phyloP scores from a whole-genome alignment of 2,113 vertebrate genomes.

The Emydura subglobosa region DNA sequence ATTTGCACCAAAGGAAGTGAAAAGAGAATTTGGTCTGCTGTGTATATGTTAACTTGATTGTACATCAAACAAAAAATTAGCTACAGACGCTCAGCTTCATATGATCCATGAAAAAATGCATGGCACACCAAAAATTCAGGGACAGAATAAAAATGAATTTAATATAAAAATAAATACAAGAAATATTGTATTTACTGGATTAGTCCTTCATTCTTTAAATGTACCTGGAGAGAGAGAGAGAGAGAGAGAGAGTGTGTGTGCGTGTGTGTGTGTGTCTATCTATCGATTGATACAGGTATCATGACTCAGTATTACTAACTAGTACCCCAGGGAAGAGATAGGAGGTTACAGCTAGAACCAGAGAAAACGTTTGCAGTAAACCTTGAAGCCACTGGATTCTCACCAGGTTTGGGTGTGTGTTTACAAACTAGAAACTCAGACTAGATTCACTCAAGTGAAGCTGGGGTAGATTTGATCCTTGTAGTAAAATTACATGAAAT shows the following conservation, averaged over 20 bases:
- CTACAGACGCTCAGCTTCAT: neutral
- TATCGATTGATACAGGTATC: neutral
- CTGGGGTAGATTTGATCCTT: neutral
- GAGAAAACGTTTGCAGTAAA: rapidly evolving
- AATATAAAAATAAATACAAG: neutral
- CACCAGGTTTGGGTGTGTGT: rapidly evolving
- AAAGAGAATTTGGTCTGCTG: neutral
- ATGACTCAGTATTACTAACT: rapidly evolving
- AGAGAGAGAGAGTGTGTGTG: rapidly evolving
- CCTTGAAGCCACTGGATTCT: neutral
- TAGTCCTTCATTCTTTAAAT: rapidly evolving
- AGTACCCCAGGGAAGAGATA: rapidly evolving
- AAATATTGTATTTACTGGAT: neutral
- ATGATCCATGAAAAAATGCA: neutral
- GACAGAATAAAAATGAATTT: neutral
- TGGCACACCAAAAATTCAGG: neutral
- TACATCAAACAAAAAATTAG: neutral
- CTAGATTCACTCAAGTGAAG: neutral
- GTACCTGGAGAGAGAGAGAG: neutral
- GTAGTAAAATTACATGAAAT: neutral
- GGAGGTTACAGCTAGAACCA: neutral
- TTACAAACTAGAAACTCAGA: neutral
- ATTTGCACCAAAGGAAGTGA: neutral
- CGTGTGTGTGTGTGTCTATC: neutral
- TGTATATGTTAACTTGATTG: neutral